Evolutionary conservation across 2,113 vertebrate species (phyloP).

Genomic region (Oncorhynchus clarkii): DNA sequence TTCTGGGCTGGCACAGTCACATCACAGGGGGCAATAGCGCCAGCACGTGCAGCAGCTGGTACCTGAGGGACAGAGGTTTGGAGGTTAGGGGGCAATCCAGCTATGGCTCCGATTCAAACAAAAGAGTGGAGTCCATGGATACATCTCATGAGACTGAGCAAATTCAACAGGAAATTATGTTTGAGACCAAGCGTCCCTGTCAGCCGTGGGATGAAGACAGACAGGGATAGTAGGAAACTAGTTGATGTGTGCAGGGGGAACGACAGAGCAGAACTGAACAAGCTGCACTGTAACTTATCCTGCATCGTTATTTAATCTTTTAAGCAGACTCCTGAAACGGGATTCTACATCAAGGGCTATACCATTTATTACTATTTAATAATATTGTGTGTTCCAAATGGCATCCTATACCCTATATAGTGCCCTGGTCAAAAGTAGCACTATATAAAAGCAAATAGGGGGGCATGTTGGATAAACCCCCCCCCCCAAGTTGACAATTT

Average conservation of each 20-base stretch:
- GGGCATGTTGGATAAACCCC: too few species aligned
- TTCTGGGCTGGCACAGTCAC: slow-evolving; percentile 95
- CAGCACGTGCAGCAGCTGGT: slow-evolving; percentile 93
- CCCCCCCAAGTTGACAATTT: too few species aligned
- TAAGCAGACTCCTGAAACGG: too few species aligned
- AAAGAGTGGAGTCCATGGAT: background rate
- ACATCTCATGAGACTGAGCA: background rate
- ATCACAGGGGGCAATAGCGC: slow-evolving; percentile 92
- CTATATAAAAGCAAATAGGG: too few species aligned
- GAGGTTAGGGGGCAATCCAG: background rate
- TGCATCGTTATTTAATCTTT: slow-evolving; percentile 33
- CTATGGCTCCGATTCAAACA: background rate
- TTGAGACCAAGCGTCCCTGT: slow-evolving; percentile 67
- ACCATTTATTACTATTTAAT: too few species aligned
- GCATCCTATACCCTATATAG: too few species aligned
- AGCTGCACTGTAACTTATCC: slow-evolving; percentile 67
- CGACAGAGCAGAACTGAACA: slow-evolving; percentile 63
- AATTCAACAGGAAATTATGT: slow-evolving; percentile 36
- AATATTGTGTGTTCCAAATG: too few species aligned
- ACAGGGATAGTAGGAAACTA: slow-evolving; percentile 70
- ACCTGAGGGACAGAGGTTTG: slow-evolving; percentile 70
- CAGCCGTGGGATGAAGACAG: slow-evolving; percentile 28
- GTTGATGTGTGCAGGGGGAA: slow-evolving; percentile 71
- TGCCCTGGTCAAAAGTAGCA: too few species aligned
- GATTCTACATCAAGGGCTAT: too few species aligned